Base-by-base conservation (phyloP, 2,797 vertebrate genomes). In the Ammospiza maritima region DNA sequence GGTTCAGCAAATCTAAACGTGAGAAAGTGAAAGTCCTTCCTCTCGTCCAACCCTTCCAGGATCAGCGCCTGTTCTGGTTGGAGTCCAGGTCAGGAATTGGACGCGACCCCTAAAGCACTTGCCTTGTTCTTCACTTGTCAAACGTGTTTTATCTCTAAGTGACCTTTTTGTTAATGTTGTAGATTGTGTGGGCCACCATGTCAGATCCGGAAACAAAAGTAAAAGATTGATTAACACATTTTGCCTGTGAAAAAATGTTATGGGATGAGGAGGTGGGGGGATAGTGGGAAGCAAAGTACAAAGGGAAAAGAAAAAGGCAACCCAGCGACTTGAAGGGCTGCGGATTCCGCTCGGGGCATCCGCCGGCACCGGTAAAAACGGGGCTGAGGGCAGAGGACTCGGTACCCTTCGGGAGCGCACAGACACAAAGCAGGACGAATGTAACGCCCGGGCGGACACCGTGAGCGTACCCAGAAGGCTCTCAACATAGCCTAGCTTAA, bases 121-220 rank as follows among this genome's bases (percentile, higher is more conserved):
- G 90, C 95, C 95, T 95, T 96, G 95, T 96, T 96, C 95, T 95
- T 96, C 97, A 96, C 95, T 96, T 97, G 97, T 97, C 97, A 97
- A 95, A 96, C 92, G 95, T 97, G 96, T 97, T 98, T 97, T 96
- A 97, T 97, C 96, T 95, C 96, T 96, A 93, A 96, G 94, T 97
- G 97, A 97, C 97, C 97, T 98, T 97, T 97, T 94, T 93, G 96
- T 97, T 96, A 96, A 95, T 96, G 95, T 96, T 96, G 96, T 92
- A 94, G 96, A 95, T 95, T 96, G 95, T 96, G 96, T 96, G 96
- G 97, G 96, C 96, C 97, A 96, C 96, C 90, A 96, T 97, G 96
- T 97, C 97, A 97, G 96, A 95, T 90, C 96, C 95, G 95, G 94
- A 96, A 97, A 95, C 95, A 97, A 97, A 97, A 96, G 96, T 88